Evolutionary conservation across 2,797 vertebrate species (phyloP), one percentile per base, ranked within the genome.

Genomic region (Lithobates sylvaticus): DNA sequence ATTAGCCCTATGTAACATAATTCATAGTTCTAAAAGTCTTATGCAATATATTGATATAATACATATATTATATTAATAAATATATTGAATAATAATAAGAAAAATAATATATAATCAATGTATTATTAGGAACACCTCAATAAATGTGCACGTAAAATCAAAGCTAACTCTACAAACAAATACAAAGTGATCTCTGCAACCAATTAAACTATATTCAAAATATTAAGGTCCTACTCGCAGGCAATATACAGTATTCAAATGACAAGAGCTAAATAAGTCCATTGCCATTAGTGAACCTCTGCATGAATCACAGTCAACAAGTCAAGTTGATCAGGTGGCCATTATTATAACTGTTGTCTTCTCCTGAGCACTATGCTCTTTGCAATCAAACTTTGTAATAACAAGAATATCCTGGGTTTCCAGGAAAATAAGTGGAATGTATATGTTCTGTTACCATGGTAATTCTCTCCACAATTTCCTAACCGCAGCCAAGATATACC

Each of bases 381-480:
- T 80, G 29, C 36, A 70, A 81, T 70, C 47, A 54, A 65, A 67
- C 21, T 12, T 50, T 54, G 8, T 75, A 80, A 80, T 74, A 72
- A 81, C 18, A 50, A 67, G 58, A 67, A 78, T 65, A 77, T 78
- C 29, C 23, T 32, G 6, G 64, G 29, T 29, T 68, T 83, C 64
- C 29, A 29, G 29, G 61, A 75, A 74, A 79, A 87, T 75, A 12
- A 84, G 58, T 23, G 64, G 47, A 74, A 44, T 84, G 44, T 86
- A 77, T 65, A 85, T 73, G 5, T 72, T 39, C 65, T 65, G 81
- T 87, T 83, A 69, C 79, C 61, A 32, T 58, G 81, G 76, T 32
- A 64, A 68, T 77, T 34, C 34, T 39, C 58, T 68, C 54, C 61
- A 73, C 23, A 50, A 68, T 58, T 73, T 78, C 69, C 81, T 64